Evolutionary conservation across 2,113 vertebrate genomes (phyloP).

Genomic region (Peucedramus taeniatus): DNA sequence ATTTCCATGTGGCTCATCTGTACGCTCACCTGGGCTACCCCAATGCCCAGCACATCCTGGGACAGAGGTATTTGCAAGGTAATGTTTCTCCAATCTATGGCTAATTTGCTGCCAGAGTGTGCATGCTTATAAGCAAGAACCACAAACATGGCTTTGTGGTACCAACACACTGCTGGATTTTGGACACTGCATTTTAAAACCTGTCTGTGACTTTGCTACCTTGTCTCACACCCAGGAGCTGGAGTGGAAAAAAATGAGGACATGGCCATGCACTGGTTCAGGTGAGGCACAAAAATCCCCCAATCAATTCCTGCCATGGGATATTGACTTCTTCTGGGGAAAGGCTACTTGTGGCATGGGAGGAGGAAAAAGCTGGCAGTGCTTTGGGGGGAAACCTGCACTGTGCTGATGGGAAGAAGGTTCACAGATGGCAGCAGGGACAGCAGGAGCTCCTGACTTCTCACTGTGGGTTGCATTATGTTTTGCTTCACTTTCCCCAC

Average conservation of each 20-base stretch:
- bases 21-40: constrained; percentile 54
- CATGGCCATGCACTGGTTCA: constrained; percentile 69
- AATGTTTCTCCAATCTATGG: background rate
- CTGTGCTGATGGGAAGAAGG: background rate
- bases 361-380: background rate
- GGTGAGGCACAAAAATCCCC: constrained; percentile 4
- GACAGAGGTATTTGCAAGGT: constrained; percentile 73
- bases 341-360: background rate
- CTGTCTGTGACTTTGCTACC: background rate
- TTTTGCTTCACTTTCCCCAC: background rate
- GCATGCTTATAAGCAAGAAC: background rate
- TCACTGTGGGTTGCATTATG: background rate
- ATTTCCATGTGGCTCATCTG: constrained; percentile 59
- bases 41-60: constrained; percentile 59
- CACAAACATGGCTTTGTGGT: background rate
- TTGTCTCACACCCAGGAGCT: constrained; percentile 42
- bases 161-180: background rate
- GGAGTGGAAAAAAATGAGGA: constrained; percentile 59
- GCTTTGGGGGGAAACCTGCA: fast-evolving
- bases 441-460: background rate
- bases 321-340: background rate
- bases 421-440: background rate
- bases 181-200: background rate
- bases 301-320: background rate
- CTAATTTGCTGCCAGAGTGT: background rate